phyloP scores from a whole-genome alignment of 2,113 vertebrate genomes.

The Pica pica region DNA sequence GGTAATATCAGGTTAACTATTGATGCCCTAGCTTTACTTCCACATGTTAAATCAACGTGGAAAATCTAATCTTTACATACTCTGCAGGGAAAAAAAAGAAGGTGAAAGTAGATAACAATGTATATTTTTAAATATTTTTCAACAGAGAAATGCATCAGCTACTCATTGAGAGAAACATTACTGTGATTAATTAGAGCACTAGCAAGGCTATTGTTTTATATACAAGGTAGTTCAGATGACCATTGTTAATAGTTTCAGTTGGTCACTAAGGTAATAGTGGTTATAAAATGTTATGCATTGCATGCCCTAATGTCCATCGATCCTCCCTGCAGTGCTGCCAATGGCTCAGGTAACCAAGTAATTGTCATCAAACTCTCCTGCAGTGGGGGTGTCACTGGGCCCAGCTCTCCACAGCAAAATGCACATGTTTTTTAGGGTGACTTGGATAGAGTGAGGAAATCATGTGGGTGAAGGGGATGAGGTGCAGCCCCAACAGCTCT shows the following conservation, averaged over 20 bases:
- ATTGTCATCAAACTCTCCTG: not conserved
- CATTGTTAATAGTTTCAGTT: not conserved
- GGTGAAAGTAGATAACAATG: not conserved
- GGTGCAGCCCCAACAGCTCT: not conserved
- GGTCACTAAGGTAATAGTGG: not conserved
- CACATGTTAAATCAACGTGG: slow-evolving; percentile 25
- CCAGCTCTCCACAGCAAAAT: not conserved
- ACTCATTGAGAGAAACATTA: not conserved
- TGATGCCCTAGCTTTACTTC: slow-evolving; percentile 61
- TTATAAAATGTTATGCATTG: not conserved
- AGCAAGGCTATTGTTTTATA: not conserved
- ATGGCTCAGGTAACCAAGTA: not conserved
- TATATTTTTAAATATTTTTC: not conserved
- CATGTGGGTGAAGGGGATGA: not conserved
- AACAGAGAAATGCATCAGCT: not conserved
- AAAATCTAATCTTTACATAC: slow-evolving; percentile 60
- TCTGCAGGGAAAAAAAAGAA: not conserved
- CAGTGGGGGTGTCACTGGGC: not conserved
- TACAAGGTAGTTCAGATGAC: not conserved
- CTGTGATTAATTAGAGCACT: not conserved
- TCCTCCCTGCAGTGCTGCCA: not conserved
- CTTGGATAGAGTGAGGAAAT: not conserved
- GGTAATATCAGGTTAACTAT: slow-evolving; percentile 64
- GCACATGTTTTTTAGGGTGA: not conserved
- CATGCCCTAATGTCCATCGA: not conserved